Percentiles rank a stretch among this genome's conserved stretches.
Conservation (phyloP, 2,888 invertebrate genomes). For the Laspeyria flexula region DNA sequence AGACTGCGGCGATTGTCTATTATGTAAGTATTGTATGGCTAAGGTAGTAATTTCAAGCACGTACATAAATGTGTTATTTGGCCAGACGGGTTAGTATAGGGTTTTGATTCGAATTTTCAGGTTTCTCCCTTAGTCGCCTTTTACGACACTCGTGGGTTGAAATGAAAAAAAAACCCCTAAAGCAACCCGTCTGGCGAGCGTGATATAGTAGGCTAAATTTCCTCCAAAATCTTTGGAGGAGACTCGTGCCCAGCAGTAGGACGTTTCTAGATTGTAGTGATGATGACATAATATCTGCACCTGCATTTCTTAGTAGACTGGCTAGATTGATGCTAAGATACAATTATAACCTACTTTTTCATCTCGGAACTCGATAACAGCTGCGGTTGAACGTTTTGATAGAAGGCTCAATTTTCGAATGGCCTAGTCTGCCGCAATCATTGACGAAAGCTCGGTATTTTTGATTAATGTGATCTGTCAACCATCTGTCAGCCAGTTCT, state of each 20-base stretch:
- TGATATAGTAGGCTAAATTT: too few species aligned
- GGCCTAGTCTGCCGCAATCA: constrained; percentile 22
- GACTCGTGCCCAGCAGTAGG: too few species aligned
- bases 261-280: too few species aligned
- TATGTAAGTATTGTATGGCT: constrained; percentile 38
- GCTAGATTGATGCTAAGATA: constrained; percentile 18
- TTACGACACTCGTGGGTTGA: too few species aligned
- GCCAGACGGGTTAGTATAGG: too few species aligned
- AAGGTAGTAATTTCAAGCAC: too few species aligned
- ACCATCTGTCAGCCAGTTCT: constrained; percentile 15
- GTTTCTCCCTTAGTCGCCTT: too few species aligned
- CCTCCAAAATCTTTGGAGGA: too few species aligned
- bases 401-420: constrained; percentile 32
- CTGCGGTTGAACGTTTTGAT: constrained; percentile 40
- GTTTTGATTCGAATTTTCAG: too few species aligned
- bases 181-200: too few species aligned
- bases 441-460: constrained; percentile 24
- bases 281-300: constrained; percentile 23
- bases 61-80: too few species aligned
- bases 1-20: constrained; percentile 59
- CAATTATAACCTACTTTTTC: constrained; percentile 58
- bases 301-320: constrained; percentile 1
- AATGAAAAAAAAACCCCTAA: too few species aligned
- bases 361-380: constrained; percentile 42
- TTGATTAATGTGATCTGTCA: constrained; percentile 31